These are phyloP conservation scores for Egretta garzetta DNA, from an alignment of 2,113 vertebrate genomes.

Conservation along the genomic window DNA sequence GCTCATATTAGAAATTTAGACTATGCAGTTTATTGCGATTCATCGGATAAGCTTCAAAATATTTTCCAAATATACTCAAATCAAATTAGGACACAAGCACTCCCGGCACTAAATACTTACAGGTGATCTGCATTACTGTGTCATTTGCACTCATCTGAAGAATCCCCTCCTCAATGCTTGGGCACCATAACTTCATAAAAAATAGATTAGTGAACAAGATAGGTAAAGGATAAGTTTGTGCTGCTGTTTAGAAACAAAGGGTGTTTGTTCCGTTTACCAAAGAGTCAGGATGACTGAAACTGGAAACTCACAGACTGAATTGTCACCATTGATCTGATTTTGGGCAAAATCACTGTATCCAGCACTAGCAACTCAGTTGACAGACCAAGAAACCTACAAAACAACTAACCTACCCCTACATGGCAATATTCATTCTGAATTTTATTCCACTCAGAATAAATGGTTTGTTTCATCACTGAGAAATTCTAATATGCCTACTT, in stretches of 20 bases:
- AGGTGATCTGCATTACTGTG: background rate
- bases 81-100: background rate
- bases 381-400: background rate
- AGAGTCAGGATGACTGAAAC: background rate
- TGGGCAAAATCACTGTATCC: background rate
- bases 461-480: background rate
- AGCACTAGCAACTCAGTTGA: background rate
- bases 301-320: background rate
- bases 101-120: background rate
- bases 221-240: background rate
- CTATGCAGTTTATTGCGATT: background rate
- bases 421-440: background rate
- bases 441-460: background rate
- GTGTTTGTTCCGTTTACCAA: background rate
- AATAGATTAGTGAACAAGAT: background rate
- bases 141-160: background rate
- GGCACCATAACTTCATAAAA: background rate
- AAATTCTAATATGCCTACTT: background rate
- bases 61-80: background rate
- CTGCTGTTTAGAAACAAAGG: background rate
- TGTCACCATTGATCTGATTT: background rate
- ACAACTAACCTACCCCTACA: rapidly evolving
- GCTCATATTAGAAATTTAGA: background rate
- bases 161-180: background rate
- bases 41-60: background rate